Base-by-base conservation (phyloP, 2,797 vertebrate species). In the Crenichthys baileyi region DNA sequence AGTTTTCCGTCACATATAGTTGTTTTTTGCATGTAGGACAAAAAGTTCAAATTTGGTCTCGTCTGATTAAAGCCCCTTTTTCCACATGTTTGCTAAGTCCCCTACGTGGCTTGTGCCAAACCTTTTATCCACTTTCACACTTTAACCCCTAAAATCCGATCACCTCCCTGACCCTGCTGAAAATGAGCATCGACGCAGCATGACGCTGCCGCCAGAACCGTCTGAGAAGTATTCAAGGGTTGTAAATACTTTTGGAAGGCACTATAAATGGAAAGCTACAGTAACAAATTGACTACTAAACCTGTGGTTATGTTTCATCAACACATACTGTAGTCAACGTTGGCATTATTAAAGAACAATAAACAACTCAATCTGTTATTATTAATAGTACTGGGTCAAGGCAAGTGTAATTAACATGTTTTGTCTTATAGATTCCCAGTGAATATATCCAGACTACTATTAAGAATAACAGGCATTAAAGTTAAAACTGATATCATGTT, bases 381-480 rank as follows among this genome's bases (percentile, higher is more conserved):
- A 15, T 12, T 78, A n/a, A 75, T 48, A 51, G 70, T 77, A 55
- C 5, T 70, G 48, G 15, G 63, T 31, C 41, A 76, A 76, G 8
- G 12, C 3, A 9, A 1, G 26, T 51, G 39, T 70, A 41, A 79
- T 44, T 82, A 9, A 53, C 53, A 68, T 67, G n/a, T 50, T 7
- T 7, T 68, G 2, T 74, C 48, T 58, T 46, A 31, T 8, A 31
- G 46, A 50, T 31, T 51, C 18, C 26, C 46, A 39, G 44, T 15
- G 4, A 51, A 72, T 24, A 72, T 24, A 39, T 24, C 50, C 51
- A 39, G 12, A n/a, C 24, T 72, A 44, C 39, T 39, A 13, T n/a
- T 12, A 53, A 39, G 22, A 24, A 55, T 55, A 24, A 51, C 70
- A 72, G 26, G 48, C 70, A 51, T 53, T 53, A 39, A 39, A 15